Evolutionary conservation across 2,113 vertebrate genomes (phyloP), one percentile per base, ranked within the genome.

Genomic region (Telmatochromis brachygnathus): DNA sequence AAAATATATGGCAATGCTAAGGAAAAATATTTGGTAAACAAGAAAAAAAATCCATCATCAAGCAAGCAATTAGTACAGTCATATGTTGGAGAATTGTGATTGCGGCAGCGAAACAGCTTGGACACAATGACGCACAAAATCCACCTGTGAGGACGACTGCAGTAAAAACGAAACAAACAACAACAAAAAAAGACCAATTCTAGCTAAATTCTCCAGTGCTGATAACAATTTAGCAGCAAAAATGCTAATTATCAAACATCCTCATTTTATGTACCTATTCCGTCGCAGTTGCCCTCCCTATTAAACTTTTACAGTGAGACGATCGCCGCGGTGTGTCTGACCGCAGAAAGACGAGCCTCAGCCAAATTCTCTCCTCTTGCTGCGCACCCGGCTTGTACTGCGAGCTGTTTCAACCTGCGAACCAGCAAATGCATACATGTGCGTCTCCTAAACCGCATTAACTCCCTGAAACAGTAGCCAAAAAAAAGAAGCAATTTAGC

Each of bases 391-490:
- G 65, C 85, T 83, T 45, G 49, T 58, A 14, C 83, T 33, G 85
- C 56, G 9, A 77, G 49, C 60, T 6, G 33, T 49, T 81, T 42
- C 77, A 79, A 83, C 45, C 77, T 84, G 87, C 82, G 56, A 88
- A 65, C 51, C 28, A 53, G 10, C 47, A 84, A 45, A 75, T 60
- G 9, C 79, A 21, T 14, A 9, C 28, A 37, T 80, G 68, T 8
- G 56, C 11, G 37, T 58, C n/a, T 84, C 19, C 45, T 81, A 54
- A 83, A 84, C 9, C 84, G 58, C 70, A 65, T 65, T 82, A 85
- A 81, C 17, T 39, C 45, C n/a, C 26, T 2, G 28, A 84, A 86
- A 92, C 94, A 90, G 91, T 54, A 93, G 92, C 88, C 91, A 87
- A 73, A 81, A 51, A 58, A 58, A 47, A 21, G 3, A 42, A 82